Evolutionary conservation across 2,888 invertebrate genomes (phyloP).

Genomic region (Podabrus alpinus): DNA sequence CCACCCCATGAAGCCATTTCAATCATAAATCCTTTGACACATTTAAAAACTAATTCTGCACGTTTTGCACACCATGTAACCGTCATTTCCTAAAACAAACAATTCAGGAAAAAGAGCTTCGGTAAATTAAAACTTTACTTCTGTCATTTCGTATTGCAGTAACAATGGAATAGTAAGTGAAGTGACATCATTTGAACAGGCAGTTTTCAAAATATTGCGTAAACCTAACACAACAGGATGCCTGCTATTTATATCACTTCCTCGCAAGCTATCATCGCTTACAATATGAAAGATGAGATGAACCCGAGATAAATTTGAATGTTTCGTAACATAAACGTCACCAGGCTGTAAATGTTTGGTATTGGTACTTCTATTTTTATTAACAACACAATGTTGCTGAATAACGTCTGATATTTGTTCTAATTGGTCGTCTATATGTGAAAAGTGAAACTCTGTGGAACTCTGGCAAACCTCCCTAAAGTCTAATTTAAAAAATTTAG

Average conservation of each 20-base stretch:
- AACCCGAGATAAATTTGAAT: slow-evolving; percentile 92
- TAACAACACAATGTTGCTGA: slow-evolving; percentile 39
- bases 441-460: slow-evolving; percentile 95
- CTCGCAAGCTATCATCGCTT: slow-evolving; percentile 72
- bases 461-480: slow-evolving; percentile 72
- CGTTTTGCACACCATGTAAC: slow-evolving; percentile 94
- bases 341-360: slow-evolving; percentile 74
- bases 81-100: slow-evolving; percentile 79
- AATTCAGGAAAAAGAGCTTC: slow-evolving; percentile 6
- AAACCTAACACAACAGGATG: slow-evolving; percentile 94
- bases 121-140: slow-evolving; percentile 60
- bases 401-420: slow-evolving; percentile 62
- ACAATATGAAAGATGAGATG: slow-evolving; percentile 97
- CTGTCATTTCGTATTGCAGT: slow-evolving; percentile 90
- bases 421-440: slow-evolving; percentile 83
- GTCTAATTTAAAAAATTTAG: slow-evolving; percentile 57
- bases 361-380: slow-evolving; percentile 38
- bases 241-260: slow-evolving; percentile 89
- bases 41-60: slow-evolving; percentile 97
- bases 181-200: slow-evolving; percentile 93
- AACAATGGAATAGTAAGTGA: slow-evolving; percentile 92
- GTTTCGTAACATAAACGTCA: slow-evolving; percentile 84
- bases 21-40: slow-evolving; percentile 99
- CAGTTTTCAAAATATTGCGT: slow-evolving; percentile 91
- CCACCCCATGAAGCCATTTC: slow-evolving; percentile 95